Evolutionary conservation across 2,888 invertebrate species (phyloP).

Genomic region (Pocota personata): DNA sequence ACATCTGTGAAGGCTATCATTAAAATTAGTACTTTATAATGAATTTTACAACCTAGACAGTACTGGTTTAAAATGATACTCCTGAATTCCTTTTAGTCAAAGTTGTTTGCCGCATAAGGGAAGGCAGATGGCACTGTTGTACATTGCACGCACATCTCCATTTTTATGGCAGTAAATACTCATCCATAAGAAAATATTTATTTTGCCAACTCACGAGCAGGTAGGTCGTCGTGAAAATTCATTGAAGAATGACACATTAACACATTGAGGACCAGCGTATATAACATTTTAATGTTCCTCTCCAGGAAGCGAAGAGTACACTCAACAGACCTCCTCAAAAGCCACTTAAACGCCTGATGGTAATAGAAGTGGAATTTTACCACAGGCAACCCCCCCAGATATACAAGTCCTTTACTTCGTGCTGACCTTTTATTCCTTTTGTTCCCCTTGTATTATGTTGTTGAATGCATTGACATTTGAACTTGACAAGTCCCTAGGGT

Average conservation of each 20-base stretch:
- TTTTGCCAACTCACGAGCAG: not conserved
- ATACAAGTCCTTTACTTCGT: slow-evolving; percentile 11
- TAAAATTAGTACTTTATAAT: too few species aligned
- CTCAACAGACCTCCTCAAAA: slow-evolving; percentile 39
- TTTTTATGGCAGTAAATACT: not conserved
- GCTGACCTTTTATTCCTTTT: slow-evolving; percentile 30
- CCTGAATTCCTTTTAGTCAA: too few species aligned
- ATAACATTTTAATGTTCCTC: slow-evolving; percentile 38
- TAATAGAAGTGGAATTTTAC: slow-evolving; percentile 32
- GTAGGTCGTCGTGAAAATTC: not conserved
- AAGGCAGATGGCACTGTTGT: too few species aligned
- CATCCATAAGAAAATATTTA: not conserved
- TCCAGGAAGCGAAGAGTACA: slow-evolving; percentile 23
- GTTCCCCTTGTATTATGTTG: slow-evolving; percentile 16
- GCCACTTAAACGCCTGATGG: slow-evolving; percentile 48
- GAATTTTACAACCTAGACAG: too few species aligned
- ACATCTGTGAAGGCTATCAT: too few species aligned
- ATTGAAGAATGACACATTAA: slow-evolving; percentile 11
- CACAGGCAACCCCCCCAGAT: slow-evolving; percentile 23
- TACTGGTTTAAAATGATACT: too few species aligned
- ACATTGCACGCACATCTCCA: not conserved
- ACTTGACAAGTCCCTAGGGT: slow-evolving; percentile 66
- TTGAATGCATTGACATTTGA: slow-evolving; percentile 71
- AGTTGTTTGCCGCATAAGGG: too few species aligned
- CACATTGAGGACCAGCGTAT: slow-evolving; percentile 7